phyloP scores from a whole-genome alignment of 1,140 invertebrate species.

The Calephelis nemesis region DNA sequence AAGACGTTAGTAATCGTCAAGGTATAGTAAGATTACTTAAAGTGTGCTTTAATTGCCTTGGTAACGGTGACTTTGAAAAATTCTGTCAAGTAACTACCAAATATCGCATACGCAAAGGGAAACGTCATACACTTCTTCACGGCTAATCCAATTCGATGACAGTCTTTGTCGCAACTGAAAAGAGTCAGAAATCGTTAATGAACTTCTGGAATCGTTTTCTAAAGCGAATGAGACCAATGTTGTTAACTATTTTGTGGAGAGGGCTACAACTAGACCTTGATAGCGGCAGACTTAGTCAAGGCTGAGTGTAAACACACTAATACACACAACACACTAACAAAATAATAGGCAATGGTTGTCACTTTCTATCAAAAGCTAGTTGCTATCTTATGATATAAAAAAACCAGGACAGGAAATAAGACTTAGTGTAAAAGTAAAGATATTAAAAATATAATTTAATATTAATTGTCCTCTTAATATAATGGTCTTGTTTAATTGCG shows the following conservation, averaged over 20 bases:
- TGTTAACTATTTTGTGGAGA: constrained; percentile 22
- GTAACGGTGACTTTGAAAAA: constrained; percentile 17
- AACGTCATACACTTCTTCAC: constrained; percentile 23
- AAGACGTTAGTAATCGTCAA: not conserved
- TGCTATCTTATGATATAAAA: too few species aligned
- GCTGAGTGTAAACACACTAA: too few species aligned
- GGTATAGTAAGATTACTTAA: not conserved
- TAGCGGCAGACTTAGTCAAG: constrained; percentile 17
- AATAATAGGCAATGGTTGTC: too few species aligned
- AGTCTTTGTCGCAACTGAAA: constrained; percentile 17
- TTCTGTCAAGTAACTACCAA: constrained; percentile 12
- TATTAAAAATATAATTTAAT: too few species aligned
- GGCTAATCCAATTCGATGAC: constrained; percentile 7
- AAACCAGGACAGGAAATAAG: too few species aligned
- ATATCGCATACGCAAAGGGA: constrained; percentile 19
- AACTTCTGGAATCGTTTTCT: constrained; percentile 18
- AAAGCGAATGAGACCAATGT: constrained; percentile 22
- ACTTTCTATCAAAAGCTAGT: too few species aligned
- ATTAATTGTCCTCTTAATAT: too few species aligned
- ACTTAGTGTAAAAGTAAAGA: too few species aligned
- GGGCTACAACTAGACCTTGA: constrained; percentile 2
- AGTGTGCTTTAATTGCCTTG: constrained; percentile 13
- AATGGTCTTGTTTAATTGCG: too few species aligned
- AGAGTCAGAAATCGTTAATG: not conserved
- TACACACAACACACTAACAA: too few species aligned